These are phyloP conservation scores for Baronia brevicornis DNA, from an alignment of 2,888 invertebrate genomes.

Conservation along the genomic window DNA sequence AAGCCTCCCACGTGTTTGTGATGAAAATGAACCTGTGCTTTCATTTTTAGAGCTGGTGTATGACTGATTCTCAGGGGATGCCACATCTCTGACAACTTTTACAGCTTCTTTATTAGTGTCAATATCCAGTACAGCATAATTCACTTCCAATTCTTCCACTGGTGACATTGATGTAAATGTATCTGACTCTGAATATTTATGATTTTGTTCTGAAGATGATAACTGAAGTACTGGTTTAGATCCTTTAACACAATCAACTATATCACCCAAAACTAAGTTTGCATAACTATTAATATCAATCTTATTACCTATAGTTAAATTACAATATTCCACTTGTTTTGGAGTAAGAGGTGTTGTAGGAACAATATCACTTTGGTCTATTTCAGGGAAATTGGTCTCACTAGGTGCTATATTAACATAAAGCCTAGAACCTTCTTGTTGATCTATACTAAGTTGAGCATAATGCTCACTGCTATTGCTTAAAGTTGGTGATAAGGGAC, in stretches of 20 bases:
- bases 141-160: conserved; percentile 70
- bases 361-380: conserved; percentile 36
- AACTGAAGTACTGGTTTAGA: conserved; percentile 34
- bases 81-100: conserved; percentile 35
- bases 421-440: conserved; percentile 47
- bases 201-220: conserved; percentile 37
- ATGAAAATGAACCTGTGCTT: conserved; percentile 41
- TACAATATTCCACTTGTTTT: conserved; percentile 59
- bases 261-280: conserved; percentile 54
- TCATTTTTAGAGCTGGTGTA: conserved; percentile 48
- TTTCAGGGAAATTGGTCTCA: conserved; percentile 35
- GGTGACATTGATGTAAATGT: conserved; percentile 59
- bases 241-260: conserved; percentile 44
- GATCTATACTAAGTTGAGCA: conserved; percentile 58
- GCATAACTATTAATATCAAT: conserved; percentile 57
- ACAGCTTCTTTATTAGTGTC: conserved; percentile 69
- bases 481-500: conserved; percentile 54
- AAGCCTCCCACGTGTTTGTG: conserved; percentile 43
- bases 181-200: conserved; percentile 63
- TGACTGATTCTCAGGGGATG: conserved; percentile 48
- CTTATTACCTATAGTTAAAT: conserved; percentile 43
- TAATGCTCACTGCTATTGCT: conserved; percentile 68
- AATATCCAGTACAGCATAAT: conserved; percentile 88
- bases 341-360: conserved; percentile 55
- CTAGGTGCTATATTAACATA: conserved; percentile 63